Evolutionary conservation across 1,140 invertebrate species (phyloP), one percentile per base, ranked within the genome.

Genomic region (Anoplolepis gracilipes): DNA sequence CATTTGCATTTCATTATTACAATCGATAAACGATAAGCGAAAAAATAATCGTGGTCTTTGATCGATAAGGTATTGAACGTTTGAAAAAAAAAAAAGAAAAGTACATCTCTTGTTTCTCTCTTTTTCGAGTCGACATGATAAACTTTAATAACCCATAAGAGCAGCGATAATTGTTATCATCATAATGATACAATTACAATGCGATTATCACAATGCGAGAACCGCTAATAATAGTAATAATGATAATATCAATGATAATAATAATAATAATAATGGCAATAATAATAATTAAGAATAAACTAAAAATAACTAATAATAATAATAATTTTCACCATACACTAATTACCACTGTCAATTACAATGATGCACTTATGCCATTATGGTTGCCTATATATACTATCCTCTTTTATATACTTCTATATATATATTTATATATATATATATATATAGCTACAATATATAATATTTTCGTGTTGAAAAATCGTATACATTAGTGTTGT

Each of bases 401-500:
- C 88, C 89, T 94, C 92, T 92, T 91, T 91, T 92, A 92, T 89
- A 93, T 93, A 93, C 81, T 89, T 93, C 87, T 94, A 93, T 94
- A 93, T 93, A 49, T 49, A 49, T 49, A 46, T n/a, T n/a, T 36
- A 36, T 42, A 39, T 39, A 10, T 39, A 39, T 39, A 10, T 39
- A 91, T 94, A 93, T 93, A 91, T 94, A 94, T 94, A 95, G 93
- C 93, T 94, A 94, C 93, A 95, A 93, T 94, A 94, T 94, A 95
- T 94, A 92, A 92, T 93, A 93, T 94, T 94, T 94, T 89, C 92
- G 93, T 94, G 93, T 95, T 95, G 94, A 95, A 94, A 95, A 95
- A 95, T 95, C 94, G 94, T 95, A 95, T 95, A 95, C 94, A 95
- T 95, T 93, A 95, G 92, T 93, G 92, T 95, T 94, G 93, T 93